phyloP scores from a whole-genome alignment of 2,113 vertebrate genomes.

The Pungitius pungitius region DNA sequence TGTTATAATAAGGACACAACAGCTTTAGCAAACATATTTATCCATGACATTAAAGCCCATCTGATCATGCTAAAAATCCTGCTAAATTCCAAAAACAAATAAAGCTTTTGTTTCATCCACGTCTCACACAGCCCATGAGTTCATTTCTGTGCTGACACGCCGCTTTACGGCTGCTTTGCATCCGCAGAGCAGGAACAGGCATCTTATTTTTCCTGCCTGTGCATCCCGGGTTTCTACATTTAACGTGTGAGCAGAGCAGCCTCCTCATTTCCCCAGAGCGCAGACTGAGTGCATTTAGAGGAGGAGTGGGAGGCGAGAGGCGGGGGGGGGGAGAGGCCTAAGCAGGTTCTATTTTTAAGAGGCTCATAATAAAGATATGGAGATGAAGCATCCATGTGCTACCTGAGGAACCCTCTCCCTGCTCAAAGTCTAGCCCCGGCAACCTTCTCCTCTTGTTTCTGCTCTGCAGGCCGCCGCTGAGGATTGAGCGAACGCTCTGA shows the following conservation, averaged over 20 bases:
- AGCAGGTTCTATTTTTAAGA: slow-evolving; percentile 69
- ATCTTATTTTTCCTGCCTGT: slow-evolving; percentile 36
- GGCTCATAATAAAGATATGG: slow-evolving; percentile 72
- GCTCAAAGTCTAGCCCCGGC: slow-evolving; percentile 56
- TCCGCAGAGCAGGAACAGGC: slow-evolving; percentile 27
- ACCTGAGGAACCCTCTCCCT: slow-evolving; percentile 57
- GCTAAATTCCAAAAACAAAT: not conserved
- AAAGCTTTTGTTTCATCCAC: not conserved
- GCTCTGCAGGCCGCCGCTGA: slow-evolving; percentile 38
- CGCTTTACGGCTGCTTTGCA: slow-evolving; percentile 32
- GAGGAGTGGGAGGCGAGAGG: slow-evolving; percentile 56
- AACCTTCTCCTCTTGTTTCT: slow-evolving; percentile 61
- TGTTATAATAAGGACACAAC: not conserved
- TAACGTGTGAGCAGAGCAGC: slow-evolving; percentile 49
- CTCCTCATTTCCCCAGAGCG: slow-evolving; percentile 60
- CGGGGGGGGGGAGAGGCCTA: slow-evolving; percentile 35
- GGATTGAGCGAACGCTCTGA: slow-evolving; percentile 52
- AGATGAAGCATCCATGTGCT: slow-evolving; percentile 69
- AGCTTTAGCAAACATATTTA: not conserved
- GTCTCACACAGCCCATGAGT: not conserved
- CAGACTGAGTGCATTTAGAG: slow-evolving; percentile 56
- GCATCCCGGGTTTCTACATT: slow-evolving; percentile 53
- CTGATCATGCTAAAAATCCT: not conserved
- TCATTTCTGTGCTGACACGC: slow-evolving; percentile 3
- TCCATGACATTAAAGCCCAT: not conserved